Percentiles rank a stretch among this genome's conserved stretches.
These are phyloP conservation scores for Chlorospingus flavigularis DNA, from an alignment of 2,797 vertebrate genomes.

Conservation along the genomic window DNA sequence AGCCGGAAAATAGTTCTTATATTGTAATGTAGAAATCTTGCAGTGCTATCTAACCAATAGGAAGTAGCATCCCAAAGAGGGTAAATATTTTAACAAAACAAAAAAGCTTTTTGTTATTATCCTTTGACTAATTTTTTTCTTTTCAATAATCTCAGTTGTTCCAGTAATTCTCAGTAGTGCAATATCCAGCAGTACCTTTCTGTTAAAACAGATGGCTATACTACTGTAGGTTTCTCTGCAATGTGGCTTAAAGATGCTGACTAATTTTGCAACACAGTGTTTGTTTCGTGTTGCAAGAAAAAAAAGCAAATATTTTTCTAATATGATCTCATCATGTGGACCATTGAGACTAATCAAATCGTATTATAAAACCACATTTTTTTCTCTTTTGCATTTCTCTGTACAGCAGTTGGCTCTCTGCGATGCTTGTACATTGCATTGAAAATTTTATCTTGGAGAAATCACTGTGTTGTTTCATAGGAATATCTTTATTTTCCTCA, in stretches of 20 bases:
- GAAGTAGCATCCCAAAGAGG: neutral
- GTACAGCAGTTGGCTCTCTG: neutral
- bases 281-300: neutral
- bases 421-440: neutral
- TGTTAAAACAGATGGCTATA: slow-evolving; percentile 10
- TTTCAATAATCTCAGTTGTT: neutral
- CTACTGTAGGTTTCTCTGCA: neutral
- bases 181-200: slow-evolving; percentile 7
- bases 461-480: neutral
- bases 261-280: neutral
- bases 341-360: neutral
- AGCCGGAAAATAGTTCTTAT: neutral
- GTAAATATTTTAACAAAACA: neutral
- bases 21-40: neutral
- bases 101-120: neutral
- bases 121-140: neutral
- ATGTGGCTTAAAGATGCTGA: neutral
- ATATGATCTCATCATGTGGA: neutral
- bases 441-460: neutral
- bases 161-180: neutral
- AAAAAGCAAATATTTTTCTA: neutral
- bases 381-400: neutral
- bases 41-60: neutral
- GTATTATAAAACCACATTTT: neutral
- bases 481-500: neutral